These are phyloP conservation scores for Lutjanus argentimaculatus DNA, from an alignment of 2,797 vertebrate genomes.

Conservation along the genomic window DNA sequence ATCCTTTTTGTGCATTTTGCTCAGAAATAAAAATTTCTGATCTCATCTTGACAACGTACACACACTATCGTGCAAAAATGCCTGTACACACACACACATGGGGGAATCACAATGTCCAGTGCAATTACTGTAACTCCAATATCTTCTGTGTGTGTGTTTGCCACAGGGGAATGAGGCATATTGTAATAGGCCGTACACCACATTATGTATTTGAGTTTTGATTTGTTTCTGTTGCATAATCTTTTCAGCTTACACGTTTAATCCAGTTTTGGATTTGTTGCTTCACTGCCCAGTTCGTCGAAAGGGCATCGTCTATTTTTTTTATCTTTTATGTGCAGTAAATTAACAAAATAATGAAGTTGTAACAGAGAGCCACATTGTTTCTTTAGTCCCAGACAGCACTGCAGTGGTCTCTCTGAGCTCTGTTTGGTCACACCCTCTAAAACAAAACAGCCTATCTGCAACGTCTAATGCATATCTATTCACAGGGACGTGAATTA, in stretches of 20 bases:
- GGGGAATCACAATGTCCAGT: not conserved
- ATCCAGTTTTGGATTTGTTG: constrained; percentile 44
- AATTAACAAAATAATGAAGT: constrained; percentile 47
- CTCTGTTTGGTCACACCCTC: constrained; percentile 21
- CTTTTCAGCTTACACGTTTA: constrained; percentile 27
- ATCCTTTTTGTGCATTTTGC: not conserved
- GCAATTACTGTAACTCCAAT: constrained; percentile 6
- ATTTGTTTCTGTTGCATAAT: constrained; percentile 11
- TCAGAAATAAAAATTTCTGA: not conserved
- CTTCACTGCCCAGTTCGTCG: constrained; percentile 19
- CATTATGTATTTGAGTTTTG: constrained; percentile 5
- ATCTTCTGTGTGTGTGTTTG: constrained; percentile 5
- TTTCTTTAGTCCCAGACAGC: constrained; percentile 15
- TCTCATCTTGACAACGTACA: not conserved
- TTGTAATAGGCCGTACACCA: not conserved
- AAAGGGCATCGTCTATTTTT: constrained; percentile 10
- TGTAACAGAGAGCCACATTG: not conserved
- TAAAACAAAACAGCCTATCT: constrained; percentile 25
- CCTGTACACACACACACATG: not conserved
- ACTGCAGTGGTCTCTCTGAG: constrained; percentile 10
- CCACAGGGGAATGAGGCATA: not conserved
- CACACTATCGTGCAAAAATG: not conserved
- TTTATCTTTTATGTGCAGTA: constrained; percentile 20
- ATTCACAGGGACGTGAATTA: constrained; percentile 8
- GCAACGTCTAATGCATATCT: constrained; percentile 35